Evolutionary conservation across 2,888 invertebrate species (phyloP).

Genomic region (Acheta domesticus): DNA sequence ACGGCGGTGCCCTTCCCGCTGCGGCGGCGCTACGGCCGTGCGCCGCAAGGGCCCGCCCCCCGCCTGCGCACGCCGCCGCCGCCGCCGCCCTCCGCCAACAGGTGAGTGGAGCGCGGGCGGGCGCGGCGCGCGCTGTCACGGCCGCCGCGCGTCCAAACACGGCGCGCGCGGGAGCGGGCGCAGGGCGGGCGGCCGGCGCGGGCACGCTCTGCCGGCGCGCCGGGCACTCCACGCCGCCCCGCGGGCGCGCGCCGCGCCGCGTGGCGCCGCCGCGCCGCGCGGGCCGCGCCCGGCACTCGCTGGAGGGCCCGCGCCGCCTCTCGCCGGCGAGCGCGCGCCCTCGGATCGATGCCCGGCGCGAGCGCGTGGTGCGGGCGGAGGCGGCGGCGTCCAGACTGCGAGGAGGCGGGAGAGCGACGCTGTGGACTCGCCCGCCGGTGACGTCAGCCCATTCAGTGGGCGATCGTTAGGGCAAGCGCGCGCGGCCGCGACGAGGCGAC

Average conservation of each 20-base stretch:
- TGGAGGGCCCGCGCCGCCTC: background rate
- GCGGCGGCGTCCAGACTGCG: background rate
- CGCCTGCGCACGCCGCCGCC: background rate
- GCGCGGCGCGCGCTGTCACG: background rate
- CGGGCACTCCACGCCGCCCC: background rate
- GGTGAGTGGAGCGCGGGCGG: background rate
- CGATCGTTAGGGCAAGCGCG: conserved; percentile 9
- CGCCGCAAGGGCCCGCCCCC: background rate
- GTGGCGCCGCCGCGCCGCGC: background rate
- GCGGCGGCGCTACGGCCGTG: background rate
- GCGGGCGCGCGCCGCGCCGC: background rate
- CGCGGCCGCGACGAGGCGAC: background rate
- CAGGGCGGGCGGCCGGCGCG: background rate
- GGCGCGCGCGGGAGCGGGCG: background rate
- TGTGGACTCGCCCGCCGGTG: background rate
- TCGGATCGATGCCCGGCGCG: background rate
- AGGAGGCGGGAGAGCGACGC: background rate
- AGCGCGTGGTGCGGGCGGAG: background rate
- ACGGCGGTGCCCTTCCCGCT: background rate
- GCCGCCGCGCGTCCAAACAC: background rate
- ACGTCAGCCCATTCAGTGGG: conserved; percentile 10
- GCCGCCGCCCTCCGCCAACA: background rate
- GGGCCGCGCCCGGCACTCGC: background rate
- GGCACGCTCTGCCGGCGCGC: background rate
- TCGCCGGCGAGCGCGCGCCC: background rate